Percentiles rank a stretch among this genome's conserved stretches.
phyloP scores from a whole-genome alignment of 2,113 vertebrate genomes.

The Brachyhypopomus gauderio region DNA sequence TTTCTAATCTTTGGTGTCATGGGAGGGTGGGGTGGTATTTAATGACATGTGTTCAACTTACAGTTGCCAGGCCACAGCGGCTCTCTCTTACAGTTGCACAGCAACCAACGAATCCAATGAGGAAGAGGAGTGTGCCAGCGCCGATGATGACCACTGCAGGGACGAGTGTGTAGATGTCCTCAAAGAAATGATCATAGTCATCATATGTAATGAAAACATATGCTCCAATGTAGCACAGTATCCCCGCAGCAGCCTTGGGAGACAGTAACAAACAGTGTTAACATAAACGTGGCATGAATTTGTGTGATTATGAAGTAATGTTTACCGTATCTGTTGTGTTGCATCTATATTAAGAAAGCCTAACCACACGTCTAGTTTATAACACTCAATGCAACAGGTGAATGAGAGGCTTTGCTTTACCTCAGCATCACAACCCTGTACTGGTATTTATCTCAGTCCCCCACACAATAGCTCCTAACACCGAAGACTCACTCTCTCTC shows the following conservation, averaged over 20 bases:
- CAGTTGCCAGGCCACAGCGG: conserved; percentile 89
- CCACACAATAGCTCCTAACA: too few species aligned
- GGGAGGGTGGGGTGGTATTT: not conserved
- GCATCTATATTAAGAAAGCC: too few species aligned
- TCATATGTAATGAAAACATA: conserved; percentile 98
- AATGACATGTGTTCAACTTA: conserved; percentile 66
- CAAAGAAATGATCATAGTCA: conserved; percentile 96
- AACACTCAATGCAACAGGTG: too few species aligned
- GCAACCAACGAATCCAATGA: conserved; percentile 94
- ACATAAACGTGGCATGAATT: not conserved
- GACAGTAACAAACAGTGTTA: conserved; percentile 1
- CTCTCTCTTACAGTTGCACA: conserved; percentile 95
- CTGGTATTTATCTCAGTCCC: too few species aligned
- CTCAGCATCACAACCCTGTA: too few species aligned
- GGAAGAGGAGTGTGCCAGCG: conserved; percentile 90
- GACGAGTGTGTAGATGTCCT: conserved; percentile 92
- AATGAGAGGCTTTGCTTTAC: too few species aligned
- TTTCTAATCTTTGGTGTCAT: too few species aligned
- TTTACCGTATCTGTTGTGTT: too few species aligned
- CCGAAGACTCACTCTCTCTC: too few species aligned
- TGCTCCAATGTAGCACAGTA: conserved; percentile 94
- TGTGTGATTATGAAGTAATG: too few species aligned
- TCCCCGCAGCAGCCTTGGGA: conserved; percentile 89
- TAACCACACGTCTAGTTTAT: too few species aligned
- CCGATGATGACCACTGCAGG: conserved; percentile 92